A percentile compares a stretch with the other conserved stretches of the same genome.
Evolutionary conservation across 2,113 vertebrate genomes (phyloP).

Genomic region (Nycticryphes semicollaris): DNA sequence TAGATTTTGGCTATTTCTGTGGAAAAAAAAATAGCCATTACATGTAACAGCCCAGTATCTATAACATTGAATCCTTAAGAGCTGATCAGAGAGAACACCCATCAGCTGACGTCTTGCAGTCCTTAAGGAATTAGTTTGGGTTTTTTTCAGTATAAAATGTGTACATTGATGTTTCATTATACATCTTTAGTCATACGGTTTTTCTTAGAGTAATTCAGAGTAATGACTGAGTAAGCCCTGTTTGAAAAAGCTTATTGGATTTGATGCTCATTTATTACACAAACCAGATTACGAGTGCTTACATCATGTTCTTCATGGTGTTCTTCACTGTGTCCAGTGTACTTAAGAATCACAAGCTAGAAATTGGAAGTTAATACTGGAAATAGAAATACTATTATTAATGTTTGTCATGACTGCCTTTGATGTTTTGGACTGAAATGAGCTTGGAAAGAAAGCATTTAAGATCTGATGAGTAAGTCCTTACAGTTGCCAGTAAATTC

Average conservation of each 20-base stretch:
- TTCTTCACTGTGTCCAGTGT: neutral
- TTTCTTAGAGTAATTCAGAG: neutral
- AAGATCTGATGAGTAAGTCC: neutral
- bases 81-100: neutral
- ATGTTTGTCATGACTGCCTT: neutral
- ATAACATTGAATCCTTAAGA: neutral
- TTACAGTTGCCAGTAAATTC: neutral
- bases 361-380: neutral
- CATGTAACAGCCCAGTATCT: neutral
- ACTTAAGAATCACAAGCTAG: neutral
- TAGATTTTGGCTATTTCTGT: neutral
- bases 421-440: neutral
- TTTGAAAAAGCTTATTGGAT: constrained; percentile 12
- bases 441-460: neutral
- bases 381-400: neutral
- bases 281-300: neutral
- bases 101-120: neutral
- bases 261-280: constrained; percentile 4
- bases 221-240: neutral
- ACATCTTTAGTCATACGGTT: neutral
- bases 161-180: neutral
- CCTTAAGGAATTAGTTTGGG: neutral
- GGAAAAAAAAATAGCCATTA: neutral
- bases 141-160: neutral
- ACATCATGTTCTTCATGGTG: neutral